phyloP scores from a whole-genome alignment of 2,113 vertebrate genomes.

The Pangasianodon gigas region DNA sequence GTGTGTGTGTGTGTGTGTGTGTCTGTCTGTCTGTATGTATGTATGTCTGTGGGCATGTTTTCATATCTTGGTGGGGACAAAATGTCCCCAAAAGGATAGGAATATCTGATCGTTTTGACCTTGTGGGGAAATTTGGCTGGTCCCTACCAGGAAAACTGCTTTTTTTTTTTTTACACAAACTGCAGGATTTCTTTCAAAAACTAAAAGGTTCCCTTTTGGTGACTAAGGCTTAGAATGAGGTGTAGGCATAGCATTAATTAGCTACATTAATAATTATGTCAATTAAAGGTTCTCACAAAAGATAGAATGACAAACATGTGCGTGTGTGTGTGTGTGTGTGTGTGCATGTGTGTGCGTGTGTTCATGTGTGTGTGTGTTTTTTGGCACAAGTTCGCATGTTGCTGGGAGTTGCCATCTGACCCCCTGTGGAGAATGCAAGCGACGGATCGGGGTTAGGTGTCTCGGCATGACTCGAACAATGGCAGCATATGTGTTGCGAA shows the following conservation, averaged over 20 bases:
- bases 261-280: constrained; percentile 24
- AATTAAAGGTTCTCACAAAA: background rate
- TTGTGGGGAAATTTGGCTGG: background rate
- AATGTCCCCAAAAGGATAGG: background rate
- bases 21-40: background rate
- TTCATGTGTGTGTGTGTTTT: constrained; percentile 5
- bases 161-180: background rate
- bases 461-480: constrained; percentile 59
- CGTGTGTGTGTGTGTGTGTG: background rate
- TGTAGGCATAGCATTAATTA: background rate
- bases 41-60: background rate
- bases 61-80: background rate
- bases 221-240: background rate
- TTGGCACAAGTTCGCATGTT: constrained; percentile 35
- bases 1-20: background rate
- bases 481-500: constrained; percentile 63
- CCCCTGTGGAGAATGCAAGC: constrained; percentile 38
- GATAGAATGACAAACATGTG: background rate
- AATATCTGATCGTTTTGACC: background rate
- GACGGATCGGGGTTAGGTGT: constrained; percentile 65
- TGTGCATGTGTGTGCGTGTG: constrained; percentile 5
- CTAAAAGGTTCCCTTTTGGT: background rate
- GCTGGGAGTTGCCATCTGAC: constrained; percentile 42
- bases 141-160: background rate
- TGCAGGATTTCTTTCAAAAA: background rate